Evolutionary conservation across 2,888 invertebrate genomes (phyloP), one percentile per base, ranked within the genome.

Genomic region (Conus canariensis): DNA sequence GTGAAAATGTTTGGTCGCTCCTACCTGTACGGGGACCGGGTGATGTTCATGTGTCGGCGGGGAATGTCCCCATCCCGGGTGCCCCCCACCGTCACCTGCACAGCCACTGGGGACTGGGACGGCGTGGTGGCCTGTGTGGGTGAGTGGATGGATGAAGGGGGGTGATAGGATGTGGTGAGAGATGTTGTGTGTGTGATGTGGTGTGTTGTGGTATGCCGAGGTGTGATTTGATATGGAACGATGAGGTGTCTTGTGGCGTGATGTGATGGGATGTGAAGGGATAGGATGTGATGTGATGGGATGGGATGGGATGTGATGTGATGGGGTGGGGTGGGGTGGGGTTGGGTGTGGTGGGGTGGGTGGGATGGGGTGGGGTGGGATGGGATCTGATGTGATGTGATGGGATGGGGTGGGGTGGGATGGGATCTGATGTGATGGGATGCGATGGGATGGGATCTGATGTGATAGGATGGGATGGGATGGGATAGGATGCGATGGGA

Each of bases 21-120:
- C 9, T 95, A 93, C 89, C 92, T 92, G 90, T 95, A 93, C 90
- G 94, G 94, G 19, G 95, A 95, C 92, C 85, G 92, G 85, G 93
- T 95, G 12, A 91, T 91, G 45, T 95, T 93, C 90, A 91, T 93
- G 88, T 96, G 96, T 92, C 92, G 95, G 16, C 93, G 93, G 19
- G 95, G 96, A 0, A 93, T 95, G 19, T 70, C 91, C 10, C 95
- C 96, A 7, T 91, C 91, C 19, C 91, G 92, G 83, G 92, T 92
- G 9, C 94, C 94, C 10, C 93, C 95, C 5, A 91, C 93, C 5
- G 91, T 95, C 91, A 96, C 97, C 7, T 97, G 97, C 93, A 95
- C 96, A 56, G 97, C 97, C 83, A 97, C 97, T 91, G 97, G 97
- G 93, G 92, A 95, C 22, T 97, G 97, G 97, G 97, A 97, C 93